Percentiles rank a stretch among this genome's conserved stretches.
phyloP scores from a whole-genome alignment of 2,113 vertebrate species.

The Capreolus pygargus region DNA sequence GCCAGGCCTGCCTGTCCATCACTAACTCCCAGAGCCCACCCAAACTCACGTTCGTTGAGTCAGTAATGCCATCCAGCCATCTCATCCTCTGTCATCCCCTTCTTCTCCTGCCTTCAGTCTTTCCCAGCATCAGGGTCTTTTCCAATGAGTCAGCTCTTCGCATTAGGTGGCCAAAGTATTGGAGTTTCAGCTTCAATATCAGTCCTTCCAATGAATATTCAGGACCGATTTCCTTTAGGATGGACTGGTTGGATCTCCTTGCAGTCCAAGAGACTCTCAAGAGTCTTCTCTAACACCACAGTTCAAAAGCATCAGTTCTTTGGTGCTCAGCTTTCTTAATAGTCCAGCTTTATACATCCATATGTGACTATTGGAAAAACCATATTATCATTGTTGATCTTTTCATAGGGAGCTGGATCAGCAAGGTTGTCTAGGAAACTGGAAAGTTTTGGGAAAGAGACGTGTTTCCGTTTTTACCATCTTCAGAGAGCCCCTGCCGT shows the following conservation, averaged over 20 bases:
- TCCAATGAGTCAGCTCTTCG: neutral
- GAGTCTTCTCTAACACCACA: neutral
- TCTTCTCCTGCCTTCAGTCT: neutral
- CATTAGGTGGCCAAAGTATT: neutral
- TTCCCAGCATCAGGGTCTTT: neutral
- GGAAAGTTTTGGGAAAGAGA: neutral
- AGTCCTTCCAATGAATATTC: neutral
- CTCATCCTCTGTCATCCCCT: neutral
- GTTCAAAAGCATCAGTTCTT: neutral
- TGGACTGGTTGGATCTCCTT: neutral
- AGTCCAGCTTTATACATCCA: neutral
- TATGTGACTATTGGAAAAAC: neutral
- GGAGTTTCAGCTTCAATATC: neutral
- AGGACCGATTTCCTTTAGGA: neutral
- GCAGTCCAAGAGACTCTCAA: neutral
- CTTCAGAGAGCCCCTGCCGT: neutral
- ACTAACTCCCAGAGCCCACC: neutral
- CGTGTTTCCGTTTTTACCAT: neutral
- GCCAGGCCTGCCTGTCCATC: neutral
- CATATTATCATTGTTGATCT: neutral
- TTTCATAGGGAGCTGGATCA: neutral
- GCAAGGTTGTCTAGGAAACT: neutral
- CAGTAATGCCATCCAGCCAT: neutral
- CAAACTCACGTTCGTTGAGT: neutral
- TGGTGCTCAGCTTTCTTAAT: rapidly evolving